phyloP scores from a whole-genome alignment of 2,113 vertebrate species.

The Plecturocebus donacophilus region DNA sequence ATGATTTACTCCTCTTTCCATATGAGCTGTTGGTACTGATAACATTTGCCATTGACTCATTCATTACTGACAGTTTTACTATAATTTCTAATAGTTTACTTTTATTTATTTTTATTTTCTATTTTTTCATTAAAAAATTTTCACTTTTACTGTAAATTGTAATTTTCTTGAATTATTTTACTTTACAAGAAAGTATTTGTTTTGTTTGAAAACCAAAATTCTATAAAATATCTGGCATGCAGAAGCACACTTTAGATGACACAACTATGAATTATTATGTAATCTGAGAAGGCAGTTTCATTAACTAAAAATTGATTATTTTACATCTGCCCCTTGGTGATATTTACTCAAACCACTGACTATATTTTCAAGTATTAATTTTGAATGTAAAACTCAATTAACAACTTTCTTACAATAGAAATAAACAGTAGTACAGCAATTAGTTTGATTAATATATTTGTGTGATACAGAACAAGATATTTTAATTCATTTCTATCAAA shows the following conservation, averaged over 20 bases:
- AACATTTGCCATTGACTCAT: not conserved
- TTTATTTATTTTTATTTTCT: too few relatives aligned
- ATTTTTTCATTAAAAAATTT: too few relatives aligned
- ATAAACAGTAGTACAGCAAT: not conserved
- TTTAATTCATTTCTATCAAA: too few relatives aligned
- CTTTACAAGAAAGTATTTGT: not conserved
- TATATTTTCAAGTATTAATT: slow-evolving; percentile 25
- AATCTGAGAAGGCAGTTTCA: not conserved
- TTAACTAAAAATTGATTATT: slow-evolving; percentile 12
- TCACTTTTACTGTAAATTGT: not conserved
- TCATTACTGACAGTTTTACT: not conserved
- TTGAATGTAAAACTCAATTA: slow-evolving; percentile 7
- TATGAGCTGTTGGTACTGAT: not conserved
- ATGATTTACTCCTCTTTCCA: not conserved
- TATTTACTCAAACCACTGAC: not conserved
- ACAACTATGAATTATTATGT: not conserved
- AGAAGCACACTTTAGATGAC: not conserved
- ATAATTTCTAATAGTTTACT: too few relatives aligned
- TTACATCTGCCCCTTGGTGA: not conserved
- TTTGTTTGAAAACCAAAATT: slow-evolving; percentile 44
- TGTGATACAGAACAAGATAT: too few relatives aligned
- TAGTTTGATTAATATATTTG: not conserved
- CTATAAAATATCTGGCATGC: not conserved
- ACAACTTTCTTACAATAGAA: not conserved
- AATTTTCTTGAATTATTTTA: not conserved